Percentiles rank a stretch among this genome's conserved stretches.
phyloP scores from a whole-genome alignment of 2,888 invertebrate genomes.

The Nymphalis c-album region DNA sequence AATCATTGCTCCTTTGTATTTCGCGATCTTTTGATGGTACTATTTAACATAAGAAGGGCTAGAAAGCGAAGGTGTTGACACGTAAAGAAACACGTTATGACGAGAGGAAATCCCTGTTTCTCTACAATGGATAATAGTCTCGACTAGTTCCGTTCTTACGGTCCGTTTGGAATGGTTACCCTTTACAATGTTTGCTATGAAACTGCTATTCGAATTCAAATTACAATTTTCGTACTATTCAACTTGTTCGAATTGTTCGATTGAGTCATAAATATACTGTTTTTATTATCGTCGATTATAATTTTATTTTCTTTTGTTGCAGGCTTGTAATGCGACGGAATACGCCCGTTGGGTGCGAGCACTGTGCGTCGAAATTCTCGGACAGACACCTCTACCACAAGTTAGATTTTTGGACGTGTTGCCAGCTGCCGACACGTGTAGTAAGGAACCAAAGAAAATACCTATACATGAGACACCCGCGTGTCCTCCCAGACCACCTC shows the following conservation, averaged over 20 bases:
- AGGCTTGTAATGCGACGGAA: constrained; percentile 86
- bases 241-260: constrained; percentile 43
- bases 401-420: constrained; percentile 87
- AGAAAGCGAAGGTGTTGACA: constrained; percentile 79
- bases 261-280: constrained; percentile 48
- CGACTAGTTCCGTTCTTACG: constrained; percentile 56
- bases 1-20: constrained; percentile 72
- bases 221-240: constrained; percentile 33
- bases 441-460: constrained; percentile 67
- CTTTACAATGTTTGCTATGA: constrained; percentile 42
- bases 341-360: constrained; percentile 89
- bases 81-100: constrained; percentile 67
- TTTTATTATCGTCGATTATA: constrained; percentile 40
- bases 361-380: constrained; percentile 87
- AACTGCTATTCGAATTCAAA: constrained; percentile 40
- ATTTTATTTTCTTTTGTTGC: constrained; percentile 61
- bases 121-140: constrained; percentile 49
- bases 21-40: constrained; percentile 66
- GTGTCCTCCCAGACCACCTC: constrained; percentile 72
- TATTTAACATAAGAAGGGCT: constrained; percentile 76
- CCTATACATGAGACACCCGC: constrained; percentile 60
- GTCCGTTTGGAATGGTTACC: constrained; percentile 55
- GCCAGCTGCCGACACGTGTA: constrained; percentile 80
- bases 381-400: constrained; percentile 87
- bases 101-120: constrained; percentile 39